Base-by-base conservation (phyloP, 2,113 vertebrate species). In the Paraplagusia blochii region DNA sequence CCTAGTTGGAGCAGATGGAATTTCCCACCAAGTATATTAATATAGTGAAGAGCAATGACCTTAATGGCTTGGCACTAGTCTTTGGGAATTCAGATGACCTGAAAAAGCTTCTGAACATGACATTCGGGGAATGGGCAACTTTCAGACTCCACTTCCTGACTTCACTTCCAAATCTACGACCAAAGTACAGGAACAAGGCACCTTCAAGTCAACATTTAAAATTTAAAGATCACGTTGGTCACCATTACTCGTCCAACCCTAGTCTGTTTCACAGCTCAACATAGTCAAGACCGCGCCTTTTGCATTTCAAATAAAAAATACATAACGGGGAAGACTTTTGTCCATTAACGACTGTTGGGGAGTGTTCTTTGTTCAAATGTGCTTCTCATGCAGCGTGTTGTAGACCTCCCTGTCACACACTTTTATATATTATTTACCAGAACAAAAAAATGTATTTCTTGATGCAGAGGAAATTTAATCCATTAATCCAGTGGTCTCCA, bases 101-200 rank as follows among this genome's bases (percentile, higher is more conserved):
- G 14, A 89, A 86, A 62, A 16, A 60, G 4, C 85, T 91, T 42
- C 70, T 92, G 2, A 19, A 63, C 14, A 91, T 92, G 91, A 88
- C 76, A 38, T 85, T 88, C 22, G 87, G 91, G 5, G 87, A 91
- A 53, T 92, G 91, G 90, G 80, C 76, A 2, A 63, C 63, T 18
- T 92, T 92, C 64, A 80, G 64, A 66, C 81, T 88, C 33, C 88
- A 85, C 73, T 91, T 92, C 72, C 71, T 90, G 48, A 81, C 78
- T 52, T 71, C 72, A 13, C 65, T 36, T 1, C 33, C 78, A 52
- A 17, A 55, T 29, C 58, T 67, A 34, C 42, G 4, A 49, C 14
- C 34, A 15, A 58, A 64, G 18, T 0, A 63, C 14, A 81, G 35
- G 58, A 69, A 55, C 34, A 17, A 9, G 8, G 11, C 9, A 29